These are phyloP conservation scores for Gopherus evgoodei DNA, from an alignment of 2,113 vertebrate species.

Conservation along the genomic window DNA sequence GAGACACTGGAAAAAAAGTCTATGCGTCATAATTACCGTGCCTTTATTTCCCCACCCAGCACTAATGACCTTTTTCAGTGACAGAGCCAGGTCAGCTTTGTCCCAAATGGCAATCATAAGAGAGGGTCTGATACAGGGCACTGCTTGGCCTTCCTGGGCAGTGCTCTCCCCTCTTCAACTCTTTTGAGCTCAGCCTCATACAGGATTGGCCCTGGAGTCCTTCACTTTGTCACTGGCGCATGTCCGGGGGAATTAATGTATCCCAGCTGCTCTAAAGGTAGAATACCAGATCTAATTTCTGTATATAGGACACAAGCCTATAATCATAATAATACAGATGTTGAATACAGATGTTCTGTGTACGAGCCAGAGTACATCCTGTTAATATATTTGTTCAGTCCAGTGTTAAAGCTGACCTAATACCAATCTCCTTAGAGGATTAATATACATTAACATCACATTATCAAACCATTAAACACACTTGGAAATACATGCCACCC, in stretches of 20 bases:
- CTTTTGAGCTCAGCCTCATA: neutral
- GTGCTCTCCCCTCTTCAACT: rapidly evolving
- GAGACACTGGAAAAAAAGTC: neutral
- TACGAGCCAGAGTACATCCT: conserved; percentile 19
- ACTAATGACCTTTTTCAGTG: conserved; percentile 22
- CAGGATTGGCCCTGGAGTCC: neutral
- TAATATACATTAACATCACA: conserved; percentile 77
- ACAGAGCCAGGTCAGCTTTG: neutral
- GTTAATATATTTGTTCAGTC: conserved; percentile 75
- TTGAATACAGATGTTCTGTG: conserved; percentile 77
- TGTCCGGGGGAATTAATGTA: neutral
- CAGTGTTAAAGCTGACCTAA: conserved; percentile 80
- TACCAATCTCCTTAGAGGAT: conserved; percentile 81
- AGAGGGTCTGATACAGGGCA: rapidly evolving
- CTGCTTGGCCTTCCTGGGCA: neutral
- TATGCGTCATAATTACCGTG: rapidly evolving
- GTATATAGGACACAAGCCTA: conserved; percentile 69
- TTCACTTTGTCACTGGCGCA: neutral
- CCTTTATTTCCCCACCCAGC: conserved; percentile 4
- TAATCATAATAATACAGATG: conserved; percentile 75
- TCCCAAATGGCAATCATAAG: conserved; percentile 20
- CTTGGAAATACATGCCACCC: conserved; percentile 45
- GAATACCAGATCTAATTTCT: conserved; percentile 60
- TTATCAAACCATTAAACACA: conserved; percentile 80
- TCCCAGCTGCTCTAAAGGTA: conserved; percentile 22